These are phyloP conservation scores for Drosophila percnosoma DNA, from an alignment of 2,888 invertebrate genomes.

Conservation along the genomic window DNA sequence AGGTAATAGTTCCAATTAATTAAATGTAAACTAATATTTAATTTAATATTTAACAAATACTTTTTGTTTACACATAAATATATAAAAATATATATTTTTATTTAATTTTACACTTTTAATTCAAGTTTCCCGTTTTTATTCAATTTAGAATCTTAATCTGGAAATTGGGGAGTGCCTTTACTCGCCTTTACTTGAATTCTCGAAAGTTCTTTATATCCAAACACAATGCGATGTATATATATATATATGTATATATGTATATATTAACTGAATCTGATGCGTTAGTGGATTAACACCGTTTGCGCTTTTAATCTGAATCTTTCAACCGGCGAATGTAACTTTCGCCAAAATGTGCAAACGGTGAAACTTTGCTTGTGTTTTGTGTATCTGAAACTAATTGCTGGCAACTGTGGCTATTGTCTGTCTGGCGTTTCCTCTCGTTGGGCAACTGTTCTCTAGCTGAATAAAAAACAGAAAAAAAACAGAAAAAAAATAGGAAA, in stretches of 20 bases:
- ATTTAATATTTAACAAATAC: no score
- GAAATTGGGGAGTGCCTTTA: background rate
- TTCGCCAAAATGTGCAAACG: conserved; percentile 49
- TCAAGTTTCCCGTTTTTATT: rapidly evolving
- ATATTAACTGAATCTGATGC: conserved; percentile 1
- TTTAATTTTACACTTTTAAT: background rate
- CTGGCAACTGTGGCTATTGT: conserved; percentile 58
- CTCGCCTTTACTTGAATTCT: background rate
- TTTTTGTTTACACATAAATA: background rate
- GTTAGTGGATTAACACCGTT: conserved; percentile 37
- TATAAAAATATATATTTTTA: background rate
- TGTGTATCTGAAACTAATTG: conserved; percentile 60
- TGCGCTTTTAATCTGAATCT: conserved; percentile 45
- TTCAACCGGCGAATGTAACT: conserved; percentile 41
- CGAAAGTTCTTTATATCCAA: background rate
- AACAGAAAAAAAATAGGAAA: background rate
- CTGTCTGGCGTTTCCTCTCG: conserved; percentile 56
- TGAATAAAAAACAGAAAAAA: conserved; percentile 4
- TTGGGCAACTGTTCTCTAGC: conserved; percentile 38
- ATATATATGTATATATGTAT: background rate
- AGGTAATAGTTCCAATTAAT: background rate
- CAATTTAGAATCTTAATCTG: background rate
- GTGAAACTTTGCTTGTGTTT: conserved; percentile 27
- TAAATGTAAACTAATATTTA: no score
- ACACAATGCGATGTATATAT: background rate